These are phyloP conservation scores for Philopotamus ludificatus DNA, from an alignment of 1,140 invertebrate genomes.

Conservation along the genomic window DNA sequence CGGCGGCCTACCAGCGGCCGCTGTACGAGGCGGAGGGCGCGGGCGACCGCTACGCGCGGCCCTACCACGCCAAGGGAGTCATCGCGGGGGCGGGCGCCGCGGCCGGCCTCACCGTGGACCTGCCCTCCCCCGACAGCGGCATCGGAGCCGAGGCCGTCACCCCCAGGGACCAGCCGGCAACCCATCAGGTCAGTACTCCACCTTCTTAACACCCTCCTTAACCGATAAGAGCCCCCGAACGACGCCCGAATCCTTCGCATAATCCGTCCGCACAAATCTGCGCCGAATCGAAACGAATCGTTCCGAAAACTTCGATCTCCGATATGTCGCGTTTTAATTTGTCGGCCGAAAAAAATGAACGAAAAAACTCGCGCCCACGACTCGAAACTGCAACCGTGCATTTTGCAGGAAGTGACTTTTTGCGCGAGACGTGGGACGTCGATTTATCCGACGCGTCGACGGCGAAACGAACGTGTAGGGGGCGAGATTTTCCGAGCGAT, in stretches of 20 bases:
- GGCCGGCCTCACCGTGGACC: conserved; percentile 82
- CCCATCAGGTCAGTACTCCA: conserved; percentile 75
- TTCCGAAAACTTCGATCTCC: not conserved
- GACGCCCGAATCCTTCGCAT: no score
- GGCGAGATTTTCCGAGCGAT: not conserved
- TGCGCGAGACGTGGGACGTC: not conserved
- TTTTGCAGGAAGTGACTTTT: conserved; percentile 1
- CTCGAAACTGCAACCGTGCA: conserved; percentile 22
- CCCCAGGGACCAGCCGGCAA: conserved; percentile 80
- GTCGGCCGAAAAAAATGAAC: not conserved
- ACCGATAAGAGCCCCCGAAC: not conserved
- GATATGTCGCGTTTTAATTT: not conserved
- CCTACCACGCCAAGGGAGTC: conserved; percentile 54
- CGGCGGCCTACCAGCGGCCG: conserved; percentile 50
- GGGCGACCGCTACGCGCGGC: conserved; percentile 51
- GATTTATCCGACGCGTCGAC: not conserved
- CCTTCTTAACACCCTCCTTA: conserved; percentile 5
- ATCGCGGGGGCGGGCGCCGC: conserved; percentile 57
- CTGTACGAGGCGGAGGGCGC: conserved; percentile 50
- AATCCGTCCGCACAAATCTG: no score
- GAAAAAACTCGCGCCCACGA: not conserved
- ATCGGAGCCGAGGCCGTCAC: conserved; percentile 90
- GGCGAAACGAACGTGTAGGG: not conserved
- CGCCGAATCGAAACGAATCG: no score
- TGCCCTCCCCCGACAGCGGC: conserved; percentile 88